Evolutionary conservation across 2,113 vertebrate genomes (phyloP).

Genomic region (Sinocyclocheilus maitianheensis): DNA sequence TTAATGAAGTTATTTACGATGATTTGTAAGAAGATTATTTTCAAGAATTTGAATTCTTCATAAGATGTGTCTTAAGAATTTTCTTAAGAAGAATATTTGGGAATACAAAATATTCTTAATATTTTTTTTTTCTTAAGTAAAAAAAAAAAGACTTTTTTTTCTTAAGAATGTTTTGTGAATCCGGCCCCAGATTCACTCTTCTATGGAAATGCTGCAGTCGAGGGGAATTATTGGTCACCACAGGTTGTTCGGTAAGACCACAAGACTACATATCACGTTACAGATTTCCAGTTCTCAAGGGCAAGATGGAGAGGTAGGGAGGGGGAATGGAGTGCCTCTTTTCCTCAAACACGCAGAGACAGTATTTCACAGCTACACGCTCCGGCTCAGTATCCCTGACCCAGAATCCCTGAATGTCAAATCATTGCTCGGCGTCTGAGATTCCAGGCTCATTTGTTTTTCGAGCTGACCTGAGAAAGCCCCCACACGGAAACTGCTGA

Average conservation of each 20-base stretch:
- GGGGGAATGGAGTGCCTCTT: neutral
- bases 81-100: no score
- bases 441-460: slow-evolving; percentile 34
- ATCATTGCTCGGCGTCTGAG: slow-evolving; percentile 1
- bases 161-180: no score
- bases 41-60: no score
- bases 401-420: neutral
- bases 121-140: no score
- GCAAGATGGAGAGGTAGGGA: neutral
- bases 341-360: slow-evolving; percentile 11
- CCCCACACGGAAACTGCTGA: slow-evolving; percentile 8
- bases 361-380: slow-evolving; percentile 25
- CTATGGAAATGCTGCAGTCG: slow-evolving; percentile 10
- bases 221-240: slow-evolving; percentile 2
- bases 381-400: slow-evolving; percentile 34
- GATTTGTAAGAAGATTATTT: no score
- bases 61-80: no score
- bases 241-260: neutral
- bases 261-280: slow-evolving; percentile 21
- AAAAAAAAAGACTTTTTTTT: no score
- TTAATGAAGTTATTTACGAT: no score
- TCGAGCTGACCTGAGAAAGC: slow-evolving; percentile 16
- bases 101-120: no score
- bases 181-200: neutral
- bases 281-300: slow-evolving; percentile 32